Base-by-base conservation (phyloP, 2,888 invertebrate genomes). In the Protonemura montana region DNA sequence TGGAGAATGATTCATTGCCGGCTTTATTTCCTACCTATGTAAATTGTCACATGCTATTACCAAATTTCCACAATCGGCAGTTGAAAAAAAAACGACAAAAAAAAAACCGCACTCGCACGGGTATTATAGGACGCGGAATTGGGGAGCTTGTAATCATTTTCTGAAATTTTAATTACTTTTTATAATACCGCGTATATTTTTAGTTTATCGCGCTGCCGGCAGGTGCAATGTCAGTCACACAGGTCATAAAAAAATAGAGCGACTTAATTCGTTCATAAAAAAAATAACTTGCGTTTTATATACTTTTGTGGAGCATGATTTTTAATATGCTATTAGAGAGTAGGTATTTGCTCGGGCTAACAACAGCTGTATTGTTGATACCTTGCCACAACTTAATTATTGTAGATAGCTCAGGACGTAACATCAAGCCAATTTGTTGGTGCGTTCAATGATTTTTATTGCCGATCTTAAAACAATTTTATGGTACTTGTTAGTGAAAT, bases 1-100 rank as follows among this genome's bases (percentile, higher is more conserved):
- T 59, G 59, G 35, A 59, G 59, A 59, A 81, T 81, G 81, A 81
- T 81, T 81, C 81, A 81, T 81, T 81, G 28, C 30, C 26, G 13
- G 78, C 28, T 78, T 78, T 81, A 30, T 29, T n/a, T 29, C 28
- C 28, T 7, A 30, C 28, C 81, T 81, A 30, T 81, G 81, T 30
- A 28, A 81, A 81, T 81, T 81, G 81, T 81, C 81, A 81, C 81
- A 81, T 81, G 59, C 21, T 59, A 59, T 59, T 59, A 59, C 59
- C 35, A 21, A 59, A 59, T 59, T 59, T 21, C 21, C 59, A 59
- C 59, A 21, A 59, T 59, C 59, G 59, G 59, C 59, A 10, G n/a
- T n/a, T n/a, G n/a, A 59, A 10, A 13, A 59, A 59, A 59, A 59
- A 59, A 59, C 13, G 1, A 59, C 59, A 59, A 59, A 59, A 59